Evolutionary conservation across 2,113 vertebrate species (phyloP).

Genomic region (Hiodon tergisus): DNA sequence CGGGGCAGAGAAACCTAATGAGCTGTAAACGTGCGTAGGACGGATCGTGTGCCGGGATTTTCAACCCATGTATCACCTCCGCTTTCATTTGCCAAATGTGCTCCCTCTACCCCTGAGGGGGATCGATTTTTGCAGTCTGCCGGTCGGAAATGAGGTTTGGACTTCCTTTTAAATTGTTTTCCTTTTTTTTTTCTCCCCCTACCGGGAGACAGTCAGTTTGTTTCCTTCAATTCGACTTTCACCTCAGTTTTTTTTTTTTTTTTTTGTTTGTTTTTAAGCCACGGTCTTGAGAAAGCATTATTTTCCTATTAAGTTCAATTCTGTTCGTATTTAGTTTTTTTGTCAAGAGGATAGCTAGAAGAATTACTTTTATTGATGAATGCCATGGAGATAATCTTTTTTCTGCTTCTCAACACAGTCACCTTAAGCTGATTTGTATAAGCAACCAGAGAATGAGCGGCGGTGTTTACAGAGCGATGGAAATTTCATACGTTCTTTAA

Average conservation of each 20-base stretch:
- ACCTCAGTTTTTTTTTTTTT: too few species aligned
- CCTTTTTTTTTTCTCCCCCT: slow-evolving; percentile 6
- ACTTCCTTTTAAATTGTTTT: not conserved
- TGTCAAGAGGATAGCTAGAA: slow-evolving; percentile 36
- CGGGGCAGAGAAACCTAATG: not conserved
- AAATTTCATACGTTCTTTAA: slow-evolving; percentile 69
- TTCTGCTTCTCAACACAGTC: slow-evolving; percentile 35
- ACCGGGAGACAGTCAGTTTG: slow-evolving; percentile 16
- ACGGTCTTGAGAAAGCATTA: not conserved
- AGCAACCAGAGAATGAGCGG: slow-evolving; percentile 55
- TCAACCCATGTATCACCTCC: not conserved
- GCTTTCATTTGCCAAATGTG: not conserved
- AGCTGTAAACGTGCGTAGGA: not conserved
- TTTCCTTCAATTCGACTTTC: not conserved
- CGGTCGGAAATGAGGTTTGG: slow-evolving; percentile 11
- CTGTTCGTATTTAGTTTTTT: slow-evolving; percentile 54
- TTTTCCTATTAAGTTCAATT: slow-evolving; percentile 42
- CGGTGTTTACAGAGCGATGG: slow-evolving; percentile 57
- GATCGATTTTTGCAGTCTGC: not conserved
- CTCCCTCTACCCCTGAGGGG: not conserved
- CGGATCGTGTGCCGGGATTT: not conserved
- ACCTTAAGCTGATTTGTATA: slow-evolving; percentile 64
- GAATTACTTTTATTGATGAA: slow-evolving; percentile 17
- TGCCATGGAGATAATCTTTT: slow-evolving; percentile 17
- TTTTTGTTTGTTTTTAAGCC: too few species aligned